These are phyloP conservation scores for Rhagonycha fulva DNA, from an alignment of 2,888 invertebrate species.

Conservation along the genomic window DNA sequence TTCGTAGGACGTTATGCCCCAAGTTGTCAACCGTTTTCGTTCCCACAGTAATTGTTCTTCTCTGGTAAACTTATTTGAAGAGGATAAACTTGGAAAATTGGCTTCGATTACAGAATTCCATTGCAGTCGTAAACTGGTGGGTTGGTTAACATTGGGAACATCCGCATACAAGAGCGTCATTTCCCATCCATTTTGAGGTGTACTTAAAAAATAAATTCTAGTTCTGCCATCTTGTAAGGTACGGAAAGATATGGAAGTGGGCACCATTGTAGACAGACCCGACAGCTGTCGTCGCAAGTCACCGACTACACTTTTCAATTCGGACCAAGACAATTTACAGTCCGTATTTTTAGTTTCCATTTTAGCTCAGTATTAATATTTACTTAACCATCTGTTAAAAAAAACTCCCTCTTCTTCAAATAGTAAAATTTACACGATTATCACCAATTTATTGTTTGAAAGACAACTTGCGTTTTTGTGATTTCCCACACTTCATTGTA, in stretches of 20 bases:
- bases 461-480: not conserved
- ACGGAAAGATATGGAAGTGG: constrained; percentile 81
- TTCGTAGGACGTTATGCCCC: constrained; percentile 94
- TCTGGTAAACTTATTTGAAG: constrained; percentile 68
- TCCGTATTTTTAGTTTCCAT: constrained; percentile 27
- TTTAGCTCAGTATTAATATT: not conserved
- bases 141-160: constrained; percentile 67
- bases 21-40: constrained; percentile 86
- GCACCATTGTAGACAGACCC: constrained; percentile 79
- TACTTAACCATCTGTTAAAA: not conserved
- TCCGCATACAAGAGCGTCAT: constrained; percentile 87
- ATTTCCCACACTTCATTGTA: constrained; percentile 3
- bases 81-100: constrained; percentile 66
- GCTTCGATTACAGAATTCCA: constrained; percentile 86
- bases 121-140: constrained; percentile 61
- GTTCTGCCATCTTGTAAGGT: constrained; percentile 77
- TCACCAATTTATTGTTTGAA: not conserved
- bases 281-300: constrained; percentile 80
- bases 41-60: constrained; percentile 93
- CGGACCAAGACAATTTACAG: constrained; percentile 70
- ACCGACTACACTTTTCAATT: constrained; percentile 78
- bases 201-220: constrained; percentile 88
- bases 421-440: not conserved
- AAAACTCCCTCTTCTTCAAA: not conserved
- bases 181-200: constrained; percentile 87